A percentile compares a stretch with the other conserved stretches of the same genome.
Evolutionary conservation across 2,797 vertebrate genomes (phyloP).

Genomic region (Hydrophis major): DNA sequence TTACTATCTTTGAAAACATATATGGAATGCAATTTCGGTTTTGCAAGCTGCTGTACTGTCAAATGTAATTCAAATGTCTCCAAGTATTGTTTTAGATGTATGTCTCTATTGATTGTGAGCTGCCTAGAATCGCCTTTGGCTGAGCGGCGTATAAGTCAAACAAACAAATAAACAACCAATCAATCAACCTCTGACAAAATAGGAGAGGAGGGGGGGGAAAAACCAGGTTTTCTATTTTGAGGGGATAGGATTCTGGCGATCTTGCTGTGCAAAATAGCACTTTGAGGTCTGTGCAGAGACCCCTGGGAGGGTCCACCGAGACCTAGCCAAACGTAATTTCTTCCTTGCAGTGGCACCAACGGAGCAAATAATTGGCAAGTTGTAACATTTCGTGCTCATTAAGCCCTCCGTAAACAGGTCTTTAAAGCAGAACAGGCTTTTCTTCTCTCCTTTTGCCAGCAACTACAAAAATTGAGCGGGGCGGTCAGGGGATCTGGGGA

Average conservation of each 20-base stretch:
- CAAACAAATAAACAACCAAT: not conserved
- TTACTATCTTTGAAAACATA: too few relatives aligned
- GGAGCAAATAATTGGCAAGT: constrained; percentile 68
- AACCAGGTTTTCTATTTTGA: not conserved
- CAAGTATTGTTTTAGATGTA: not conserved
- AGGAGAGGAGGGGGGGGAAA: too few relatives aligned
- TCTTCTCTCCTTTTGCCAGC: not conserved
- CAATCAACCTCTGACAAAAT: not conserved
- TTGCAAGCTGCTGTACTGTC: not conserved
- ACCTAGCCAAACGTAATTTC: constrained; percentile 18
- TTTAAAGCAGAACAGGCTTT: not conserved
- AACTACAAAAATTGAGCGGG: not conserved
- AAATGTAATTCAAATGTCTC: not conserved
- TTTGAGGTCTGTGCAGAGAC: rapidly evolving
- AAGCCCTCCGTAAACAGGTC: constrained; percentile 31
- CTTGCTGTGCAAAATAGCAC: not conserved
- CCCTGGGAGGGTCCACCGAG: not conserved
- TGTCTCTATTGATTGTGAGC: not conserved
- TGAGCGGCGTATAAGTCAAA: not conserved
- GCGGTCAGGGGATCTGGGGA: not conserved
- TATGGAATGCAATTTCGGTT: too few relatives aligned
- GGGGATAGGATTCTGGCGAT: not conserved
- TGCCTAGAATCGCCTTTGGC: not conserved
- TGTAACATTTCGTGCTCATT: constrained; percentile 66
- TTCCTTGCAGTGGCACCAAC: constrained; percentile 54